phyloP scores from a whole-genome alignment of 1,140 invertebrate genomes.

The Solen grandis region DNA sequence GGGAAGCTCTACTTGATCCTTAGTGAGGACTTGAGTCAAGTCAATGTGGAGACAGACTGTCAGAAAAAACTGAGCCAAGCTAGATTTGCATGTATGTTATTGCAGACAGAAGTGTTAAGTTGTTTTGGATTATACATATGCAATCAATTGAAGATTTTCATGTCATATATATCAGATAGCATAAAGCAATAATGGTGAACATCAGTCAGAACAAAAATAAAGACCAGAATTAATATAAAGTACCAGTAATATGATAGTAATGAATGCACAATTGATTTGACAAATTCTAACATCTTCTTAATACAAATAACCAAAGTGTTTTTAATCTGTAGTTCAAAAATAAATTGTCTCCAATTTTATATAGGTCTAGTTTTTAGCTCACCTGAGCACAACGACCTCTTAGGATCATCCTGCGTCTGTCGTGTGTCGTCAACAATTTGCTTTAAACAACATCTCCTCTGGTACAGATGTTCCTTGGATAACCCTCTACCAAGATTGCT shows the following conservation, averaged over 20 bases:
- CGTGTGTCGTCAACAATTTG: no score
- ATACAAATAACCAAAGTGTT: no score
- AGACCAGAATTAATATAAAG: neutral
- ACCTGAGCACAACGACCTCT: no score
- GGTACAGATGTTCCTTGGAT: no score
- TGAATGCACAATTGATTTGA: no score
- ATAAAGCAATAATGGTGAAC: neutral
- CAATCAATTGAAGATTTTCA: neutral
- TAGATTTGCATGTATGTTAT: slow-evolving; percentile 62
- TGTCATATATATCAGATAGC: neutral
- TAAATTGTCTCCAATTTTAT: no score
- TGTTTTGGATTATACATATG: neutral
- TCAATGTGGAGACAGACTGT: slow-evolving; percentile 78
- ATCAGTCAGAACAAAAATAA: neutral
- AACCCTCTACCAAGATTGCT: no score
- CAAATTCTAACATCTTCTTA: no score
- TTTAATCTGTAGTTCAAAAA: no score
- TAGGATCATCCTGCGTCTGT: no score
- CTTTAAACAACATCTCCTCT: no score
- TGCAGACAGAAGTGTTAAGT: neutral
- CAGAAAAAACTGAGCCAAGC: slow-evolving; percentile 80
- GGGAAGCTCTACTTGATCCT: slow-evolving; percentile 69
- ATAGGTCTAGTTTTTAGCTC: no score
- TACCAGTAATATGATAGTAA: neutral
- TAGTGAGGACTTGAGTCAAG: slow-evolving; percentile 72